A percentile compares a stretch with the other conserved stretches of the same genome.
phyloP scores from a whole-genome alignment of 2,888 invertebrate genomes.

The Entomobrya proxima region DNA sequence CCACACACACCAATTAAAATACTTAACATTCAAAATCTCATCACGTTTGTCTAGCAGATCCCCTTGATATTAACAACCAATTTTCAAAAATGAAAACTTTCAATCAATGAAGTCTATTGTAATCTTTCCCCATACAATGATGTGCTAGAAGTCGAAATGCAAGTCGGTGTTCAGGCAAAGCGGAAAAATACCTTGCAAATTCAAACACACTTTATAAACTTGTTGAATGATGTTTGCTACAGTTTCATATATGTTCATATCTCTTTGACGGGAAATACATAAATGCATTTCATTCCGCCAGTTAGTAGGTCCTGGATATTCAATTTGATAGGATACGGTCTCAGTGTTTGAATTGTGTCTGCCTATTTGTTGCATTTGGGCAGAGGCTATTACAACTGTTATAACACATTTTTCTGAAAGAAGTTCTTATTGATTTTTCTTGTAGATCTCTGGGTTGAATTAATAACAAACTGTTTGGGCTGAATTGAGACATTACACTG shows the following conservation, averaged over 20 bases:
- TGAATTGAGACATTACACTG: no score
- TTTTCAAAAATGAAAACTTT: constrained; percentile 25
- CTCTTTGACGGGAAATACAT: constrained; percentile 61
- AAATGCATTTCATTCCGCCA: constrained; percentile 54
- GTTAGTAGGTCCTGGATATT: constrained; percentile 21
- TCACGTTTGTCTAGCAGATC: constrained; percentile 72
- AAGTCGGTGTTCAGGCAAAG: constrained; percentile 53
- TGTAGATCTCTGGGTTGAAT: no score
- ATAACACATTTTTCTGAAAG: no score
- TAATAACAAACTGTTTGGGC: no score
- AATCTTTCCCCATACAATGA: background rate
- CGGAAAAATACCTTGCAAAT: constrained; percentile 21
- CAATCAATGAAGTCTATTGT: background rate
- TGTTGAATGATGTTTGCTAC: background rate
- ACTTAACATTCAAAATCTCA: constrained; percentile 71
- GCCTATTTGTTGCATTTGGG: background rate
- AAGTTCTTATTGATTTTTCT: no score
- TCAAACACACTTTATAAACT: constrained; percentile 26
- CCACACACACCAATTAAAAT: constrained; percentile 70
- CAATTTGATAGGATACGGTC: no score
- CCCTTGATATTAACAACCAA: constrained; percentile 57
- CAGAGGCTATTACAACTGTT: constrained; percentile 8
- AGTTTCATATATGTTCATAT: constrained; percentile 1
- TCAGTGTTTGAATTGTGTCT: constrained; percentile 31
- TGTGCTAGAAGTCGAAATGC: constrained; percentile 49